phyloP scores from a whole-genome alignment of 1,140 invertebrate genomes.

The Drosophila sulfurigaster region DNA sequence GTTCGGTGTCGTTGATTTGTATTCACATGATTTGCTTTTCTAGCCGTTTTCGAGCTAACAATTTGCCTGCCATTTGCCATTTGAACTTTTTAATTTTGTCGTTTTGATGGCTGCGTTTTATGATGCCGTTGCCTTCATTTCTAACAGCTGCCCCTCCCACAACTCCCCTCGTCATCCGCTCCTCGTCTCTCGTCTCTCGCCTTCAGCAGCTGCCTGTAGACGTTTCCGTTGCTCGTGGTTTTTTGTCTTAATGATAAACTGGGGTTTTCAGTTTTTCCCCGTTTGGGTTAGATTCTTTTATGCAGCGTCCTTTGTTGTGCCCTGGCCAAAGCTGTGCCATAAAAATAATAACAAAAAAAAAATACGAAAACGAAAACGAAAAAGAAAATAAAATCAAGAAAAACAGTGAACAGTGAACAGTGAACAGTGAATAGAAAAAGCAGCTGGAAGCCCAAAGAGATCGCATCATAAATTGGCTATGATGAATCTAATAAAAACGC shows the following conservation, averaged over 20 bases:
- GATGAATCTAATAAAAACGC: slow-evolving; percentile 71
- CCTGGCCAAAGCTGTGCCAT: slow-evolving; percentile 67
- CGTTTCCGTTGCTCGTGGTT: slow-evolving; percentile 60
- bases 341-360: slow-evolving; percentile 52
- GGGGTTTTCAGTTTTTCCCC: slow-evolving; percentile 61
- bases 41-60: slow-evolving; percentile 56
- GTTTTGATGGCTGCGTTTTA: slow-evolving; percentile 81
- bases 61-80: slow-evolving; percentile 77
- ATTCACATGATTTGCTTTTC: slow-evolving; percentile 35
- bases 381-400: slow-evolving; percentile 23
- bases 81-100: slow-evolving; percentile 82
- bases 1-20: slow-evolving; percentile 14
- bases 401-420: slow-evolving; percentile 33
- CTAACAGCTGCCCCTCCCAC: slow-evolving; percentile 47
- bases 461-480: slow-evolving; percentile 74
- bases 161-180: neutral
- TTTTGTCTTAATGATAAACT: slow-evolving; percentile 75
- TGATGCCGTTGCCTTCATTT: slow-evolving; percentile 74
- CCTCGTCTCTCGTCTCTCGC: slow-evolving; percentile 9
- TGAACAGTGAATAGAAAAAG: slow-evolving; percentile 56
- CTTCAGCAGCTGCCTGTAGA: slow-evolving; percentile 34
- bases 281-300: slow-evolving; percentile 56
- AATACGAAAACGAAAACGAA: neutral
- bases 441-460: slow-evolving; percentile 61
- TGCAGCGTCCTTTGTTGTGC: slow-evolving; percentile 71